Evolutionary conservation across 2,888 invertebrate species (phyloP).

Genomic region (Ctena decussata): DNA sequence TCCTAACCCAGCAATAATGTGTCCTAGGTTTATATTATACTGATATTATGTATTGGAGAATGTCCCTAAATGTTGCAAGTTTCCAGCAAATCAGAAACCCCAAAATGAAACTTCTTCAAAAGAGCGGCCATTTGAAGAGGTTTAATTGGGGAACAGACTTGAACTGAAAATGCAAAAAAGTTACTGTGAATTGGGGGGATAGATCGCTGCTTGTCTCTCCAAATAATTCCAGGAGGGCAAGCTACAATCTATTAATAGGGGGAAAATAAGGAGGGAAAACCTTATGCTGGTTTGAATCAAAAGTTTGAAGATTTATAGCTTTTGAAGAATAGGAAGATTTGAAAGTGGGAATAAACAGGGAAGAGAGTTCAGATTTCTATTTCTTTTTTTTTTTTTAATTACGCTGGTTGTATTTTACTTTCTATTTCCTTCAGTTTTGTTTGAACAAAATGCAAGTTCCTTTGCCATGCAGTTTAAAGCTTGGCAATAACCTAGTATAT

Average conservation of each 20-base stretch:
- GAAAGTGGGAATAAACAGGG: background rate
- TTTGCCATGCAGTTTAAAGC: too few relatives aligned
- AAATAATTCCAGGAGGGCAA: slow-evolving; percentile 67
- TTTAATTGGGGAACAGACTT: too few relatives aligned
- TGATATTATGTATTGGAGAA: background rate
- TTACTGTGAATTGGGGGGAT: background rate
- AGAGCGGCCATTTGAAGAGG: too few relatives aligned
- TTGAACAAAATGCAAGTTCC: too few relatives aligned
- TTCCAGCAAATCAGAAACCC: background rate
- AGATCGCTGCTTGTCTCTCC: slow-evolving; percentile 76
- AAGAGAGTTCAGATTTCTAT: background rate
- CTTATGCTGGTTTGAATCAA: too few relatives aligned
- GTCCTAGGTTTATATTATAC: background rate
- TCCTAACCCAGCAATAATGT: background rate
- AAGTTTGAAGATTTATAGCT: too few relatives aligned
- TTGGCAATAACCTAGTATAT: too few relatives aligned
- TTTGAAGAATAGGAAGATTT: background rate
- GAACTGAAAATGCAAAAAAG: too few relatives aligned
- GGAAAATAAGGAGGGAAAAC: background rate
- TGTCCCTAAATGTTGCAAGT: background rate
- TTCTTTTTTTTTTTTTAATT: background rate
- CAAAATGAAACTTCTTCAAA: background rate
- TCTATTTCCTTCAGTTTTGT: too few relatives aligned
- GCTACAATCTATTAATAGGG: slow-evolving; percentile 16
- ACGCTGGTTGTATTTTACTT: background rate